A percentile compares a stretch with the other conserved stretches of the same genome.
These are phyloP conservation scores for Riparia riparia DNA, from an alignment of 2,113 vertebrate genomes.

Conservation along the genomic window DNA sequence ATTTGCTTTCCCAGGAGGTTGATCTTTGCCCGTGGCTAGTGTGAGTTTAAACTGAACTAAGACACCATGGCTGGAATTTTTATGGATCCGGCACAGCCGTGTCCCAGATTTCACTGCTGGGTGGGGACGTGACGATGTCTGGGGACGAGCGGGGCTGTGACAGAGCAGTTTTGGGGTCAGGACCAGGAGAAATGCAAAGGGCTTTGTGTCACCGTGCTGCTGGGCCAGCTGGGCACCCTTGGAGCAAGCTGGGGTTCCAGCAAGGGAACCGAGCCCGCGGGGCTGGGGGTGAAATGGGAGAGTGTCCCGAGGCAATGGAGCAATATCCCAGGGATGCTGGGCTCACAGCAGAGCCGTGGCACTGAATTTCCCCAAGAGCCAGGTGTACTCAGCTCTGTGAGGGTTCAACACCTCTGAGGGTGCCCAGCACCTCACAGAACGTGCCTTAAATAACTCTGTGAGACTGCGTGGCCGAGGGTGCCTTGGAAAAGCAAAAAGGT, in stretches of 20 bases:
- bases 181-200: neutral
- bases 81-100: neutral
- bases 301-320: neutral
- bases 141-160: neutral
- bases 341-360: rapidly evolving
- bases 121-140: neutral
- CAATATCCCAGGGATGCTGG: neutral
- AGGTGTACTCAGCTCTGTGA: too few species aligned
- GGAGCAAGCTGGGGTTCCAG: neutral
- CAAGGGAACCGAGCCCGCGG: neutral
- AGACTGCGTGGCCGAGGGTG: too few species aligned
- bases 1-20: neutral
- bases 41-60: neutral
- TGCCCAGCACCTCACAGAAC: too few species aligned
- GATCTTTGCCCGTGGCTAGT: neutral
- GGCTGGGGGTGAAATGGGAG: neutral
- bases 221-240: neutral
- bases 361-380: too few species aligned
- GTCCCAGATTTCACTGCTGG: neutral
- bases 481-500: too few species aligned
- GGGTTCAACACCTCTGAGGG: too few species aligned
- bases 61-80: rapidly evolving
- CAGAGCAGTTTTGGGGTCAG: neutral
- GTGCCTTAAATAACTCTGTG: too few species aligned
- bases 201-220: neutral